Evolutionary conservation across 2,113 vertebrate species (phyloP).

Genomic region (Dunckerocampus dactyliophorus): DNA sequence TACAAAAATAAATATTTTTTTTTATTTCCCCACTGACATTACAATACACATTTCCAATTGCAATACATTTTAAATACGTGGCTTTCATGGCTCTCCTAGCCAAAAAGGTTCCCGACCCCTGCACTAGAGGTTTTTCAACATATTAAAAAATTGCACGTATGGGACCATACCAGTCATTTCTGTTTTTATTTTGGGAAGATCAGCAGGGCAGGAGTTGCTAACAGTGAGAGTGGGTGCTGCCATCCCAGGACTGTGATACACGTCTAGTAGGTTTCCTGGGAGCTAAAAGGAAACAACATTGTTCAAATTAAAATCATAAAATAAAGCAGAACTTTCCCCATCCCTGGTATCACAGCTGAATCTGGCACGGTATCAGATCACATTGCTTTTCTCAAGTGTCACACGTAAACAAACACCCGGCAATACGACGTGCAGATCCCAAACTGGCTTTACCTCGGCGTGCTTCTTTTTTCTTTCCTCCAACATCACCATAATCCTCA

Average conservation of each 20-base stretch:
- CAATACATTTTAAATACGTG: too few species aligned
- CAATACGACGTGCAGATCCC: background rate
- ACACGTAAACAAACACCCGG: background rate
- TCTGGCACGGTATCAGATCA: background rate
- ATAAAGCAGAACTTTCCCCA: background rate
- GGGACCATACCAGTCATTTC: conserved; percentile 76
- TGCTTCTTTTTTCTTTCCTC: conserved; percentile 63
- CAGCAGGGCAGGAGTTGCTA: conserved; percentile 89
- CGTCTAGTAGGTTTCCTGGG: conserved; percentile 81
- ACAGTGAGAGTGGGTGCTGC: conserved; percentile 73
- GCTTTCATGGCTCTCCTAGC: too few species aligned
- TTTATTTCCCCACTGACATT: too few species aligned
- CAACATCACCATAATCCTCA: conserved; percentile 68
- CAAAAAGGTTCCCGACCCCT: too few species aligned
- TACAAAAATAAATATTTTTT: too few species aligned
- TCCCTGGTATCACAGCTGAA: conserved; percentile 2
- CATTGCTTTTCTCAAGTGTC: background rate
- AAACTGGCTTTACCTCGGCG: conserved; percentile 47
- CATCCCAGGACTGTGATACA: conserved; percentile 77
- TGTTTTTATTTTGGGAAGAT: conserved; percentile 84
- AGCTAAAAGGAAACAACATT: conserved; percentile 55
- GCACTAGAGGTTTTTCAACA: too few species aligned
- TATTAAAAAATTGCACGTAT: background rate
- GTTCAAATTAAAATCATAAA: background rate
- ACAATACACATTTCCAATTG: too few species aligned